Percentiles rank a stretch among this genome's conserved stretches.
phyloP scores from a whole-genome alignment of 2,113 vertebrate genomes.

The Thamnophis sirtalis region DNA sequence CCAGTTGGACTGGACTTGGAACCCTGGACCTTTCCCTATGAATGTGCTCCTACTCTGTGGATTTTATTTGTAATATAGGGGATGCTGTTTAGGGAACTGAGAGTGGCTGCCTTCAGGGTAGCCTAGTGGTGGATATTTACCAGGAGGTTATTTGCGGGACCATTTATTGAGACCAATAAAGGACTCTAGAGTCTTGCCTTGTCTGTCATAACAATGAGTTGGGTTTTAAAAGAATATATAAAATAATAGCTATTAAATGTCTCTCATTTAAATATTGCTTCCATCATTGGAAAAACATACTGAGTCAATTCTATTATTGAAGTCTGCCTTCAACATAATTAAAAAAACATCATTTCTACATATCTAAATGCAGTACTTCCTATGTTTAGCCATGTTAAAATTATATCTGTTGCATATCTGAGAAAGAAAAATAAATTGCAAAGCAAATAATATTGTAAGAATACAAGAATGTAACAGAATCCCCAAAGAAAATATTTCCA shows the following conservation, averaged over 20 bases:
- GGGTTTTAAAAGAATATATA: not conserved
- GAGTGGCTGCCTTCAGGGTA: no score
- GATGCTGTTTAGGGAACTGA: no score
- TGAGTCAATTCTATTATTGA: not conserved
- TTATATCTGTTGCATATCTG: not conserved
- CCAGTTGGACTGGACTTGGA: no score
- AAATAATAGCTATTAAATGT: not conserved
- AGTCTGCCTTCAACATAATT: not conserved
- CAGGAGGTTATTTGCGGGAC: no score
- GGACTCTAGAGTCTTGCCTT: no score
- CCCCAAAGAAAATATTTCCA: not conserved
- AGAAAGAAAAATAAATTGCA: not conserved
- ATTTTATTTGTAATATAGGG: no score
- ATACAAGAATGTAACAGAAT: not conserved
- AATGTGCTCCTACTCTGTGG: no score
- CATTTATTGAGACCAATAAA: no score
- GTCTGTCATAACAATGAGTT: no score
- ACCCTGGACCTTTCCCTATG: no score
- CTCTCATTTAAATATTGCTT: not conserved
- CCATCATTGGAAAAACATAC: not conserved
- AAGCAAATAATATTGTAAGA: not conserved
- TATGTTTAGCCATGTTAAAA: not conserved
- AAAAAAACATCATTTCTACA: not conserved
- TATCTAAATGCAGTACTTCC: conserved; percentile 9
- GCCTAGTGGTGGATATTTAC: no score